phyloP scores from a whole-genome alignment of 2,113 vertebrate genomes.

The rabbit (Oryctolagus cuniculus) region mOryCun1.1 NC_091453.1:103350501-103351000 shows the following conservation, averaged over 20 bases:
- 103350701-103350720: not conserved
- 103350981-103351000: not conserved
- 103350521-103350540: not conserved
- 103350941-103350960: not conserved
- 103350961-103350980: not conserved
- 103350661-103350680: not conserved
- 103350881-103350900: not conserved
- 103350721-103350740: not conserved
- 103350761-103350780: constrained; percentile 41
- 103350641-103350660: constrained; percentile 40
- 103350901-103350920: constrained; percentile 25
- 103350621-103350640: not conserved
- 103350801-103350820: constrained; percentile 40
- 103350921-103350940: not conserved
- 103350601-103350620: constrained; percentile 42
- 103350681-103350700: not conserved
- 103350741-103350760: constrained; percentile 44
- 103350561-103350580: not conserved
- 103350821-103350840: not conserved
- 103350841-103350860: not conserved
- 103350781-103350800: constrained; percentile 44
- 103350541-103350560: constrained; percentile 7
- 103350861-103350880: not conserved
- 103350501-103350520: not conserved
- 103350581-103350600: not conserved